These are phyloP conservation scores for Hyposmocoma kahamanoa DNA, from an alignment of 1,140 invertebrate species.

Conservation along the genomic window DNA sequence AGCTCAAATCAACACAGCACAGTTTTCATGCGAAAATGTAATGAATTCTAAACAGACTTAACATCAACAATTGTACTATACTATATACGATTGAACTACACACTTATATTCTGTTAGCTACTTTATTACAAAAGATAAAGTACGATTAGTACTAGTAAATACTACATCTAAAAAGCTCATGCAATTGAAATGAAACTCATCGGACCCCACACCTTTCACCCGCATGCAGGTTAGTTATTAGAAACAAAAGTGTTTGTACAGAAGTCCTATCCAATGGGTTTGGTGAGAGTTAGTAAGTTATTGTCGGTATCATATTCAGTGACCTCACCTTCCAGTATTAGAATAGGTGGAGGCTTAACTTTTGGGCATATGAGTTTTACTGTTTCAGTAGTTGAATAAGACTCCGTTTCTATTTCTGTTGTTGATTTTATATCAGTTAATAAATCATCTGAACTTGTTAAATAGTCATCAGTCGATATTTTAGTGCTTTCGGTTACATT, in stretches of 20 bases:
- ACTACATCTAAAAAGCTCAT: no score
- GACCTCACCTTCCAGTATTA: constrained; percentile 85
- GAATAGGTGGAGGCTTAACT: constrained; percentile 80
- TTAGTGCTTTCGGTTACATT: background rate
- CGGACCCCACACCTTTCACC: no score
- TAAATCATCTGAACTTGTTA: constrained; percentile 16
- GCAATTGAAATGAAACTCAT: no score
- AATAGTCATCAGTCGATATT: background rate
- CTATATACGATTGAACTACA: no score
- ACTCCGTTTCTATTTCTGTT: constrained; percentile 34
- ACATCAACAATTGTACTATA: no score
- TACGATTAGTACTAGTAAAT: no score
- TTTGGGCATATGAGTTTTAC: constrained; percentile 74
- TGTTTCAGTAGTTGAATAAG: constrained; percentile 45
- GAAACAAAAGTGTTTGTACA: constrained; percentile 18
- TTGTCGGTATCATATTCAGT: constrained; percentile 42
- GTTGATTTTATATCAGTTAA: constrained; percentile 22
- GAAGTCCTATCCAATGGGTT: constrained; percentile 31
- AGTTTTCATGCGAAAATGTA: constrained; percentile 44
- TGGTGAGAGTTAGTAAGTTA: constrained; percentile 61
- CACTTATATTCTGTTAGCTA: no score
- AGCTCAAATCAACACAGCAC: no score
- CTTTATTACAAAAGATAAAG: no score
- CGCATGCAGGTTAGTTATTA: constrained; percentile 56
- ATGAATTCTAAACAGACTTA: background rate